Evolutionary conservation across 1,140 invertebrate genomes (phyloP).

Genomic region (Drosophila pachea): DNA sequence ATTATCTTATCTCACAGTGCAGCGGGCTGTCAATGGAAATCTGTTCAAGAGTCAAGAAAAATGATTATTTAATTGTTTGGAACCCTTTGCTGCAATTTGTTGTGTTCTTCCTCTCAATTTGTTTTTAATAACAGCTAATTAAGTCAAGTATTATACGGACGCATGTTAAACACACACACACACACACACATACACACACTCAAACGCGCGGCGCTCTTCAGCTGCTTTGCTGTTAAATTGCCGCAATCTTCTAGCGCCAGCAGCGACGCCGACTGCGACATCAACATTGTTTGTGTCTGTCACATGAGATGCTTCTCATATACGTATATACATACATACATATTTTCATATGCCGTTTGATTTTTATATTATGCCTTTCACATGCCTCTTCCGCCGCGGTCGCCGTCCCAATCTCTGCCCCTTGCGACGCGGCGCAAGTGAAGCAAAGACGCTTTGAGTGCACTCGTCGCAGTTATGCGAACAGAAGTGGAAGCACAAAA

Average conservation of each 20-base stretch:
- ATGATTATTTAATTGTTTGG: conserved; percentile 68
- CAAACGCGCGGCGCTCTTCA: conserved; percentile 26
- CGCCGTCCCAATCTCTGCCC: no score
- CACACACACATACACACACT: conserved; percentile 35
- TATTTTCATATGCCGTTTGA: conserved; percentile 24
- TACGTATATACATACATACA: conserved; percentile 30
- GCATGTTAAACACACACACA: conserved; percentile 55
- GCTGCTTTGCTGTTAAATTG: conserved; percentile 46
- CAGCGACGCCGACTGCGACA: conserved; percentile 5
- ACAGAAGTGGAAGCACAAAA: conserved; percentile 66
- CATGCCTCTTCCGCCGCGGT: conserved; percentile 9
- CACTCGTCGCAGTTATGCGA: conserved; percentile 56
- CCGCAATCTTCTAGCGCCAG: conserved; percentile 53
- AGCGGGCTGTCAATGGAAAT: conserved; percentile 15
- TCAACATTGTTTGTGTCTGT: conserved; percentile 40
- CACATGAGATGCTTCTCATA: conserved; percentile 56
- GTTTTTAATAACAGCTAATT: conserved; percentile 73
- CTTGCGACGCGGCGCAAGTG: conserved; percentile 44
- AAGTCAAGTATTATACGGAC: conserved; percentile 62
- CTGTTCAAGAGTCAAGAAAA: conserved; percentile 40
- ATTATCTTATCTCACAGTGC: conserved; percentile 3
- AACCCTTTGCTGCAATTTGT: conserved; percentile 19
- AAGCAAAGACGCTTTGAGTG: conserved; percentile 70
- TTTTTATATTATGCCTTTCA: conserved; percentile 21
- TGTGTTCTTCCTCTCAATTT: conserved; percentile 54